Evolutionary conservation across 2,113 vertebrate genomes (phyloP), one percentile per base, ranked within the genome.

Genomic region (Eidolon helvum): DNA sequence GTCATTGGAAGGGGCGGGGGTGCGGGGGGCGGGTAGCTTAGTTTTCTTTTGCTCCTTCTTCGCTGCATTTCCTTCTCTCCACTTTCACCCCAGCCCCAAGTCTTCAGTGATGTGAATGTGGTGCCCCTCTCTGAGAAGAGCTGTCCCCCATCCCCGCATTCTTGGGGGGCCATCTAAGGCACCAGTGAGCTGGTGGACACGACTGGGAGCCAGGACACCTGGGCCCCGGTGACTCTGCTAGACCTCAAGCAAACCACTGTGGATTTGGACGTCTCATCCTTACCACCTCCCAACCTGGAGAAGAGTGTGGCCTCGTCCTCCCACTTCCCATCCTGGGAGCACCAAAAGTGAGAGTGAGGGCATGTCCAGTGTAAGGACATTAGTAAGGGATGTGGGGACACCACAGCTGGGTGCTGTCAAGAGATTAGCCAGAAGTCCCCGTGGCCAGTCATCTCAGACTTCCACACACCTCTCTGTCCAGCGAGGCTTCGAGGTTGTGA

Each of bases 11-110:
- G 21, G 7, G 45, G 45, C 1, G 40, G 33, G 22, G 1, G 43
- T 4, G 43, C 6, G 43, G 43, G 43, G 7, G 8, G 0, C 1
- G 30, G 16, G n/a, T 24, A 80, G 75, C 28, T 2, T 0, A 22
- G 30, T 59, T 75, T 78, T 68, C 65, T 72, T 90, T 10, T 7
- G 21, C 45, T 15, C 7, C 19, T 61, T 14, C 28, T 30, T 48
- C 12, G 0, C 28, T 0, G 48, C 50, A 1, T 40, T 71, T 65
- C 26, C 45, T 30, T 57, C n/a, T 26, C 33, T 26, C 12, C 4
- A 26, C 40, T 38, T 33, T 30, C 8, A 14, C 43, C 48, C 11
- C 28, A 8, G 24, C 3, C 18, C 59, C 18, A 11, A 18, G 33
- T 22, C 66, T 2, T 35, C 30, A 45, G 53, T 22, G 55, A 72